Base-by-base conservation (phyloP, 2,113 vertebrate species). In the Pantherophis guttatus region DNA sequence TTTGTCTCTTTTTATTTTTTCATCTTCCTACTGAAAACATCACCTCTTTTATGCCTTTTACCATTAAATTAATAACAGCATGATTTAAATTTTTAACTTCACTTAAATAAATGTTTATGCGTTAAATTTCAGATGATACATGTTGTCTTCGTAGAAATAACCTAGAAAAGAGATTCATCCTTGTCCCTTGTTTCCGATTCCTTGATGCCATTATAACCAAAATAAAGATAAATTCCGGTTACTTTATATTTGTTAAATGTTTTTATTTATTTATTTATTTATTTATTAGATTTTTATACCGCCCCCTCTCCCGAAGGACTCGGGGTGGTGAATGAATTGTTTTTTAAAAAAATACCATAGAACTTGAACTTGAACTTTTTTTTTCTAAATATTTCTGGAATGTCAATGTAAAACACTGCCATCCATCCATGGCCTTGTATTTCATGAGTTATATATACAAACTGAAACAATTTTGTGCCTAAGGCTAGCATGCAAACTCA, bases 401-500 rank as follows among this genome's bases (percentile, higher is more conserved):
- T 91, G 75, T n/a, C 15, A 93, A 57, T 70, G 92, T 6, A 8
- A 86, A 91, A 91, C 54, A 87, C 50, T 88, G 89, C 17, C 21
- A 8, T 57, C 3, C 90, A 90, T 96, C 95, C 87, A 44, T 0
- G 5, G 94, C 87, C 94, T 93, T 91, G 91, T 26, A 93, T 48
- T 54, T 57, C 5, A 58, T 19, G 86, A 48, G n/a, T 39, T 65
- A 44, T 86, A 95, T 95, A 92, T 86, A 89, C 91, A 85, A 95
- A n/a, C 26, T 92, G 75, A 94, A 95, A 93, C 91, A 23, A 54
- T 62, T 93, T 93, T 93, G 91, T 93, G 93, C 96, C 93, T 54
- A 75, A 95, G 94, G 91, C 87, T 92, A 89, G 44, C 94, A 92
- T 33, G 26, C 91, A 95, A 94, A 92, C 50, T n/a, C 85, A 13